phyloP scores from a whole-genome alignment of 2,113 vertebrate species.

The Turdus rufiventris region DNA sequence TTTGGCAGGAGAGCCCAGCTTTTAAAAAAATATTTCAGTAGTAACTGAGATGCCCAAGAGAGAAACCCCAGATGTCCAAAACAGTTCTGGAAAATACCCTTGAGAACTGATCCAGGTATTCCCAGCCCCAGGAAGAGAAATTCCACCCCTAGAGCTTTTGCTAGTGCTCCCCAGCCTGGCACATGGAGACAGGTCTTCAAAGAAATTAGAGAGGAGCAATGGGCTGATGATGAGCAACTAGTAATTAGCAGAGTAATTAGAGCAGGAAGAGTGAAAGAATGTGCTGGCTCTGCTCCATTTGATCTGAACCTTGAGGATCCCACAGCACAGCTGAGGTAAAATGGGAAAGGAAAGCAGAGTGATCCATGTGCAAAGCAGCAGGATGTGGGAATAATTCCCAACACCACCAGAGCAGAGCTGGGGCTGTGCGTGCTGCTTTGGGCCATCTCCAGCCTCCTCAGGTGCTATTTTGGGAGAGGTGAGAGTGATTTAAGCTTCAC shows the following conservation, averaged over 20 bases:
- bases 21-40: not conserved
- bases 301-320: not conserved
- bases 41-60: not conserved
- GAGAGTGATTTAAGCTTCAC: not conserved
- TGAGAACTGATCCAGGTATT: not conserved
- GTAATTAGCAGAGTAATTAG: not conserved
- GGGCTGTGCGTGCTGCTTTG: not conserved
- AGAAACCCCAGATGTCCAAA: not conserved
- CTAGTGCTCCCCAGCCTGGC: not conserved
- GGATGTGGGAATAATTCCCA: not conserved
- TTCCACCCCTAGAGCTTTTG: not conserved
- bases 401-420: not conserved
- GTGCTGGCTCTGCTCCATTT: not conserved
- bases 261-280: not conserved
- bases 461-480: not conserved
- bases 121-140: not conserved
- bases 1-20: not conserved
- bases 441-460: not conserved
- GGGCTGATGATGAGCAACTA: not conserved
- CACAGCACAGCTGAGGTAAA: not conserved
- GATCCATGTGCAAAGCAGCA: not conserved
- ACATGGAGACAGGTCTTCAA: not conserved
- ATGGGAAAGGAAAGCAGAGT: not conserved
- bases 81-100: not conserved
- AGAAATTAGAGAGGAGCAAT: not conserved